Evolutionary conservation across 2,113 vertebrate genomes (phyloP).

Genomic region (Nothoprocta perdicaria): DNA sequence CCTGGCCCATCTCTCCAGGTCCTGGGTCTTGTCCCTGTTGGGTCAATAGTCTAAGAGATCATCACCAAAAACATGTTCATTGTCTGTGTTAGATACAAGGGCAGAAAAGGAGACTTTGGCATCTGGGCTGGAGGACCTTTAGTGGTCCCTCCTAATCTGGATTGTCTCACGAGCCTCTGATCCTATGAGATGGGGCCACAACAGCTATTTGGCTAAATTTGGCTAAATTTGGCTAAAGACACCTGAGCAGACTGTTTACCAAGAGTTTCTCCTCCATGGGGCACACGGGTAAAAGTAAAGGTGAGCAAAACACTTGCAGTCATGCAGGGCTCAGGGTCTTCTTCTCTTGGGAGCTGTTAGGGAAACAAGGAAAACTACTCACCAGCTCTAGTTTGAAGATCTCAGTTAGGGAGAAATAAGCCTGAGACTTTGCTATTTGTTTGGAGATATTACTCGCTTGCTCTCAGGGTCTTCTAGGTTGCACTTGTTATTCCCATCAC

Average conservation of each 20-base stretch:
- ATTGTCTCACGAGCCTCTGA: neutral
- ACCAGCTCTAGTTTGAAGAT: neutral
- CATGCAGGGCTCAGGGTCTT: neutral
- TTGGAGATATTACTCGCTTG: neutral
- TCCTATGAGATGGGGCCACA: neutral
- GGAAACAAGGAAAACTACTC: neutral
- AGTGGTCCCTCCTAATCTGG: neutral
- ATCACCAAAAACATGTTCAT: neutral
- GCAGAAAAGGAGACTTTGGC: neutral
- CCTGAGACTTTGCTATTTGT: neutral
- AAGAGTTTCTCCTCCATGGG: accelerated
- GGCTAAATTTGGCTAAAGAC: neutral
- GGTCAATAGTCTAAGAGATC: neutral
- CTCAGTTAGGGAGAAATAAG: neutral
- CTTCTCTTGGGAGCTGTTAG: neutral
- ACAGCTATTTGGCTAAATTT: neutral
- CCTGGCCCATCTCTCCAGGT: neutral
- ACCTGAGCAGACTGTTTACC: neutral
- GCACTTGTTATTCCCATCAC: too few species aligned
- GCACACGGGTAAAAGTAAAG: neutral
- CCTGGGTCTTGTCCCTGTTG: neutral
- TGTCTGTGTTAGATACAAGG: neutral
- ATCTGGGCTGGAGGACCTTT: neutral
- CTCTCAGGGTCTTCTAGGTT: neutral
- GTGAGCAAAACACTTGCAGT: neutral